phyloP scores from a whole-genome alignment of 1,140 invertebrate genomes.

The Drosophila tristis region DNA sequence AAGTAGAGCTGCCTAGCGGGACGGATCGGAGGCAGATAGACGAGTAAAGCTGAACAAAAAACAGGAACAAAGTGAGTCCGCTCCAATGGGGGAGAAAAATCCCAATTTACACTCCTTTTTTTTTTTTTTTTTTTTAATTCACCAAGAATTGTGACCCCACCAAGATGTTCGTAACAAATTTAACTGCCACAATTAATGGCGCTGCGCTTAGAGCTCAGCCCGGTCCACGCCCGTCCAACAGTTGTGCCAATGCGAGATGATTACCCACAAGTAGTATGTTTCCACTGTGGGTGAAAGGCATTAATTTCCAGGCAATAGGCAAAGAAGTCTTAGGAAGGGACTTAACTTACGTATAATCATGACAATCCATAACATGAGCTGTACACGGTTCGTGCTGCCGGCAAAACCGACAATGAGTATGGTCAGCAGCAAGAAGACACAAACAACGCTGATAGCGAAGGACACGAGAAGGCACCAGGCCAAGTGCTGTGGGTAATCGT shows the following conservation, averaged over 20 bases:
- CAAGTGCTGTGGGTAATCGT: slow-evolving; percentile 1
- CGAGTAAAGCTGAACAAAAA: too few species aligned
- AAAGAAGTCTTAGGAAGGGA: not conserved
- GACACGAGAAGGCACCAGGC: slow-evolving; percentile 5
- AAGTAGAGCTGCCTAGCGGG: too few species aligned
- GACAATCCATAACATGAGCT: not conserved
- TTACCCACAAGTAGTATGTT: slow-evolving; percentile 26
- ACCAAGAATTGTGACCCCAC: too few species aligned
- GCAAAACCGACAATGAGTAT: not conserved
- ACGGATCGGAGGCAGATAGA: too few species aligned
- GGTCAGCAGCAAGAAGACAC: not conserved
- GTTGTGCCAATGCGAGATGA: slow-evolving; percentile 32
- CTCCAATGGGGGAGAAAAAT: too few species aligned
- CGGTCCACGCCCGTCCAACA: slow-evolving; percentile 4
- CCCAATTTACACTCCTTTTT: too few species aligned
- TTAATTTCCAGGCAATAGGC: too few species aligned
- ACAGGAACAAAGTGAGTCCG: too few species aligned
- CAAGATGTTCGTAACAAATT: too few species aligned
- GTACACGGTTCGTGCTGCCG: not conserved
- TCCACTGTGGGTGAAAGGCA: slow-evolving; percentile 1
- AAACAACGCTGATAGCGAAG: not conserved
- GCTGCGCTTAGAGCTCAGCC: not conserved
- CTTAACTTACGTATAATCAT: slow-evolving; percentile 3
- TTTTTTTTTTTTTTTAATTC: too few species aligned
- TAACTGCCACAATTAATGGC: too few species aligned